Evolutionary conservation across 2,888 invertebrate genomes (phyloP), one percentile per base, ranked within the genome.

Genomic region (Cephalotes varians): DNA sequence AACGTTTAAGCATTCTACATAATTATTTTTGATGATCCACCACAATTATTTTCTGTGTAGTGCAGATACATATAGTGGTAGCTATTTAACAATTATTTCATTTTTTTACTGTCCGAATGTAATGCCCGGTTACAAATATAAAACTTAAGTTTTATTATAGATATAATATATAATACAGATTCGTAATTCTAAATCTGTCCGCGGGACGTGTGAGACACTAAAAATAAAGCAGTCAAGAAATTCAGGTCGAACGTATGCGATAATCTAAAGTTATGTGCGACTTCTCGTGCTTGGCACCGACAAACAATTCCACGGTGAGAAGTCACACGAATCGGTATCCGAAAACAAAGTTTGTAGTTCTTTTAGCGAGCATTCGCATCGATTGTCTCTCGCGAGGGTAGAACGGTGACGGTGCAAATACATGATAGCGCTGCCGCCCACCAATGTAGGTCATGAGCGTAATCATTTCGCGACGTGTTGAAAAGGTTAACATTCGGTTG

Each of bases 391-490:
- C 60, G 47, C 65, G 47, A 65, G 67, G 47, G 65, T 64, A 47
- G 56, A 34, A 44, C 77, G 44, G 72, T 71, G 69, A 64, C 56
- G 80, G 67, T 51, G 80, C 77, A 31, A 79, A 83, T 80, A 82
- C 81, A 83, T 37, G 87, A 81, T 87, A 85, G 85, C 82, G 34
- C 74, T 34, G 34, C 58, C 60, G 44, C 31, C 40, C 60, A 28
- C 25, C 81, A 67, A 90, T 85, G 74, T 87, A 81, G 90, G 86
- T 89, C 85, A 84, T 81, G 84, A 83, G 85, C 85, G 89, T 90
- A 90, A 91, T 91, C 90, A 90, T 91, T 89, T 87, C 69, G 85
- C 88, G 87, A 91, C 91, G 90, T 91, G 91, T 82, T 82, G 77
- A 81, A 89, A 89, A 90, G 90, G 88, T 91, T 90, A 90, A 89